A percentile compares a stretch with the other conserved stretches of the same genome.
Conservation (phyloP, 2,888 invertebrate species). For the Erebia aethiops region DNA sequence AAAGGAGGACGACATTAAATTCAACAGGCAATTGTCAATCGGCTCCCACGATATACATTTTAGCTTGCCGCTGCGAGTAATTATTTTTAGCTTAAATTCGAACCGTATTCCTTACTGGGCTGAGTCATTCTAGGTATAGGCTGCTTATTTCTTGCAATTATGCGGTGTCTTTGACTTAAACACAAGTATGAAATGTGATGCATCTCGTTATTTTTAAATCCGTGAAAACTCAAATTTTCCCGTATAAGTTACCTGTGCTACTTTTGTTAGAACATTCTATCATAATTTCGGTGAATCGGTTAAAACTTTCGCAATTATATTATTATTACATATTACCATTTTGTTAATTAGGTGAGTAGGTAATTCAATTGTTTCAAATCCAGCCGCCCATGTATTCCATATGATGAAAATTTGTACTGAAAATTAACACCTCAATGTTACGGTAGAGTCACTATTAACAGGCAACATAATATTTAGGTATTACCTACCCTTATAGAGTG, state of each 20-base stretch:
- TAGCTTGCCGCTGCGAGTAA: constrained; percentile 9
- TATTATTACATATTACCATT: no score
- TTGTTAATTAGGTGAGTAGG: no score
- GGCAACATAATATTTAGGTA: no score
- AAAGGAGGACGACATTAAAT: constrained; percentile 35
- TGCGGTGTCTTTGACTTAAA: background rate
- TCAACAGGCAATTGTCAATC: constrained; percentile 42
- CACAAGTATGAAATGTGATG: background rate
- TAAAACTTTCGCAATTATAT: no score
- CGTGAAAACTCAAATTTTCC: no score
- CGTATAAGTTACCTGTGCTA: no score
- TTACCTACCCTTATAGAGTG: no score
- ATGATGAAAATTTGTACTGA: background rate
- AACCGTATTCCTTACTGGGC: constrained; percentile 1
- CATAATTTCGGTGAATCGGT: no score
- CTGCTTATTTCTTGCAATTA: background rate
- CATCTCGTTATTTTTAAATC: no score
- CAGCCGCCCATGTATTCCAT: background rate
- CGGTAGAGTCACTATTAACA: background rate
- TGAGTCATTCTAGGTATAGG: constrained; percentile 4
- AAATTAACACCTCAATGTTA: background rate
- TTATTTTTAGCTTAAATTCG: constrained; percentile 17
- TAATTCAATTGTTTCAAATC: background rate
- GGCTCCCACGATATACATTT: constrained; percentile 37
- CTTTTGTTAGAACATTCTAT: no score